phyloP scores from a whole-genome alignment of 2,888 invertebrate species.

The Muscina levida region DNA sequence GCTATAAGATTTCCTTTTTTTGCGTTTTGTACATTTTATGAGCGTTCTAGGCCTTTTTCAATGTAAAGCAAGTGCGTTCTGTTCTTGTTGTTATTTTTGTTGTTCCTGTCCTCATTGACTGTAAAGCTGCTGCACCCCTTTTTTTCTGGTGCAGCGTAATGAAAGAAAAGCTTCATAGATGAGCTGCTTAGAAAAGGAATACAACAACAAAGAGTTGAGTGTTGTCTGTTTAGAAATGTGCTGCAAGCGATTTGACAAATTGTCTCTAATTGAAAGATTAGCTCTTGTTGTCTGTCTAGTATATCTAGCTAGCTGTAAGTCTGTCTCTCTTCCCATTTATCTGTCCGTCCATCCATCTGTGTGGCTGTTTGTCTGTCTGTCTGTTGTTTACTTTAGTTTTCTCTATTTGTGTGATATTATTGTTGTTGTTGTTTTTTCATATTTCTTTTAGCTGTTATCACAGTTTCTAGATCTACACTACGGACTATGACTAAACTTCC shows the following conservation, averaged over 20 bases:
- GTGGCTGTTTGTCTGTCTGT: conserved; percentile 3
- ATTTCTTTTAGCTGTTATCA: conserved; percentile 53
- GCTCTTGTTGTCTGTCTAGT: conserved; percentile 67
- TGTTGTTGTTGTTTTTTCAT: conserved; percentile 23
- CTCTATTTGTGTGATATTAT: conserved; percentile 31
- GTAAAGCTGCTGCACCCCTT: conserved; percentile 57
- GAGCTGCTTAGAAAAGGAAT: conserved; percentile 2
- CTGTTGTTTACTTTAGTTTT: conserved; percentile 19
- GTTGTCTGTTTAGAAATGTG: conserved; percentile 64
- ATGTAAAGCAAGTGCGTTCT: conserved; percentile 62
- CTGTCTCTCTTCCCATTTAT: conserved; percentile 19
- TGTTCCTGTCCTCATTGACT: conserved; percentile 16
- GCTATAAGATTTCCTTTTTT: conserved; percentile 57
- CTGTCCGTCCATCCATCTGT: conserved; percentile 37
- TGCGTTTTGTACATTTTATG: background rate
- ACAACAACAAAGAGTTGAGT: conserved; percentile 42
- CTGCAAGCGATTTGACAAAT: conserved; percentile 79
- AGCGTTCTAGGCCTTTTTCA: conserved; percentile 6
- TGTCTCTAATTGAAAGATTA: conserved; percentile 80
- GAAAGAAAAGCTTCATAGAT: conserved; percentile 11
- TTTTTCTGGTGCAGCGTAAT: background rate
- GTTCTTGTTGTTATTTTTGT: too few species aligned
- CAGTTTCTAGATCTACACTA: conserved; percentile 51
- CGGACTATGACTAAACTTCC: conserved; percentile 5
- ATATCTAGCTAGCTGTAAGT: conserved; percentile 35